Evolutionary conservation across 2,113 vertebrate genomes (phyloP).

Genomic region (Casuarius casuarius): DNA sequence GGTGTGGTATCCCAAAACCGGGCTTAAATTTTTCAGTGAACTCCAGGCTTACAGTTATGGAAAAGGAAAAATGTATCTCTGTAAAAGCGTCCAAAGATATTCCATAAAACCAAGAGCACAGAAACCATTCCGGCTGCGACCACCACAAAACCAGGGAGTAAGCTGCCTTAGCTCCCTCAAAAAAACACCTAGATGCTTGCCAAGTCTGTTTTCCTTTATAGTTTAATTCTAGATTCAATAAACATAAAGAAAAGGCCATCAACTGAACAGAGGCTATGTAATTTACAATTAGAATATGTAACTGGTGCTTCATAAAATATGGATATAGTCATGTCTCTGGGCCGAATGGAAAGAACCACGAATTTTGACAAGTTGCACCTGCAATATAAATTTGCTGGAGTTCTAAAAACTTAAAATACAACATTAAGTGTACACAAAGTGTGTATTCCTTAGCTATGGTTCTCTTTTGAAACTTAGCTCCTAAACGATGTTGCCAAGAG

Average conservation of each 20-base stretch:
- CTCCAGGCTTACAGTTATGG: not conserved
- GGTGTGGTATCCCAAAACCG: conserved; percentile 4
- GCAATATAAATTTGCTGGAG: not conserved
- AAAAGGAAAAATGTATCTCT: conserved; percentile 20
- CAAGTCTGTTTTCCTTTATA: conserved; percentile 49
- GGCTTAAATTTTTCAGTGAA: not conserved
- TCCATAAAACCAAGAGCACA: not conserved
- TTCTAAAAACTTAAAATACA: conserved; percentile 56
- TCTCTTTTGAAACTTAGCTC: conserved; percentile 42
- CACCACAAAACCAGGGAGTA: conserved; percentile 43
- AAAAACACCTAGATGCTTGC: conserved; percentile 46
- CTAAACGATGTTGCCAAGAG: conserved; percentile 44
- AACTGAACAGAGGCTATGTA: not conserved
- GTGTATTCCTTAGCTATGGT: not conserved
- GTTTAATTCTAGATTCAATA: conserved; percentile 49
- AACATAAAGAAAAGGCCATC: conserved; percentile 39
- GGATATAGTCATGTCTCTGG: not conserved
- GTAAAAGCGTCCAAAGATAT: not conserved
- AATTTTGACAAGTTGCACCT: conserved; percentile 58
- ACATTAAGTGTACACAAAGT: not conserved
- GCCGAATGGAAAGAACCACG: conserved; percentile 28
- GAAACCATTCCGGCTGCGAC: not conserved
- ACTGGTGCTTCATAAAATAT: conserved; percentile 44
- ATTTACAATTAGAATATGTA: conserved; percentile 57
- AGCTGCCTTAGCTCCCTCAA: conserved; percentile 26